Base-by-base conservation (phyloP, 2,888 invertebrate genomes). In the Parnassius mnemosyne region DNA sequence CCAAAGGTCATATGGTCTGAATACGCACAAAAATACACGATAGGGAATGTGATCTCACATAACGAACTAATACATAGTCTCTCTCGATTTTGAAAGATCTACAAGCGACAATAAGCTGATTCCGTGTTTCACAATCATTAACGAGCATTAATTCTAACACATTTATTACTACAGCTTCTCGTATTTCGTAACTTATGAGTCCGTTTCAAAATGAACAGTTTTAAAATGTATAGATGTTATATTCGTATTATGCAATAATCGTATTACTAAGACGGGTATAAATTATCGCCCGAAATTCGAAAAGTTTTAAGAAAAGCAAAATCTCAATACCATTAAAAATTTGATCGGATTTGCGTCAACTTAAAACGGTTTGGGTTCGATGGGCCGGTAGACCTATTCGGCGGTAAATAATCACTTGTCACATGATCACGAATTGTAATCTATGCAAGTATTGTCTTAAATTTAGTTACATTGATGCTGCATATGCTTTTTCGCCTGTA, bases 331-430 rank as follows among this genome's bases (percentile, higher is more conserved):
- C 87, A 85, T 89, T 87, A 85, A 89, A 87, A 83, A 81, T 84
- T 83, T 87, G 83, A 87, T 86, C 83, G 87, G 90, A 86, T 90
- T 88, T 87, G 78, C 77, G 90, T 89, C 89, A 83, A 74, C 71
- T 76, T 78, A 78, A 81, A 81, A 87, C 84, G 80, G 76, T 85
- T 83, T 77, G 77, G 76, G 71, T 76, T 70, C 68, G 69, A 71
- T 65, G 63, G 66, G 72, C 65, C 72, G 71, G 71, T 73, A 64
- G 65, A 44, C 63, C 69, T 70, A 74, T 71, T 69, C 65, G 67
- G 46, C 53, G 49, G 64, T 63, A 63, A 65, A 68, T 68, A 67
- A 66, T 63, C 52, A 53, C 54, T 57, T 65, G 65, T 64, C 68
- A 60, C 46, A 62, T 53, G 54, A 49, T 52, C 55, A 56, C 54